A percentile compares a stretch with the other conserved stretches of the same genome.
Conservation (phyloP, 1,140 invertebrate species). For the Temnothorax curvispinosus region DNA sequence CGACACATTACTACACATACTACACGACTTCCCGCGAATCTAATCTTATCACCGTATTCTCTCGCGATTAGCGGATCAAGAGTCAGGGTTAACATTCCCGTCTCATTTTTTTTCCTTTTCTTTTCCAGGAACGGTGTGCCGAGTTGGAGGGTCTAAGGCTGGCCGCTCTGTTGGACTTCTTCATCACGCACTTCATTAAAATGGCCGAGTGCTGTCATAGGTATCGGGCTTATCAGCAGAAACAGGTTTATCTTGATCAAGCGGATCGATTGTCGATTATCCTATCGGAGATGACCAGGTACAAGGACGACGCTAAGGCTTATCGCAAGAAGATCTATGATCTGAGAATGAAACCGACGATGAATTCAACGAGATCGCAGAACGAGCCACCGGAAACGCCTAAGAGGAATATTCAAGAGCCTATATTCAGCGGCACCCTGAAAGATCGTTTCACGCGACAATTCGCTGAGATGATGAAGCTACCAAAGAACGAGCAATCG, state of each 20-base stretch:
- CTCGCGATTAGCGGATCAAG: conserved; percentile 29
- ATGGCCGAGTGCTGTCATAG: conserved; percentile 88
- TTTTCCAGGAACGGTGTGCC: conserved; percentile 77
- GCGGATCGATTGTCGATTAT: conserved; percentile 88
- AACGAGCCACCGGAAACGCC: conserved; percentile 75
- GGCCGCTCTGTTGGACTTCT: conserved; percentile 88
- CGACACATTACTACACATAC: background rate
- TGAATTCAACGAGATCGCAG: background rate
- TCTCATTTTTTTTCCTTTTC: conserved; percentile 21
- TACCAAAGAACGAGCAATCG: conserved; percentile 3
- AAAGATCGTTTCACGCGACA: conserved; percentile 71
- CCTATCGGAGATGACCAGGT: conserved; percentile 86
- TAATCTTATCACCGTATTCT: conserved; percentile 67
- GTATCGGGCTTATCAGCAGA: conserved; percentile 87
- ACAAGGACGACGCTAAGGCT: conserved; percentile 84
- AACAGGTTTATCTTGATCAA: conserved; percentile 89
- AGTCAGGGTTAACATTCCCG: background rate
- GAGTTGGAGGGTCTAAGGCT: conserved; percentile 81
- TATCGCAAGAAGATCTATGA: conserved; percentile 84
- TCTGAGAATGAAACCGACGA: conserved; percentile 79
- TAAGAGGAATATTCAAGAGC: conserved; percentile 74
- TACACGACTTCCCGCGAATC: background rate
- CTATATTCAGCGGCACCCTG: conserved; percentile 68
- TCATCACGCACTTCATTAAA: conserved; percentile 89
- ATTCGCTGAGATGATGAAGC: background rate